A percentile compares a stretch with the other conserved stretches of the same genome.
phyloP scores from a whole-genome alignment of 2,797 vertebrate species.

The Syncerus caffer region DNA sequence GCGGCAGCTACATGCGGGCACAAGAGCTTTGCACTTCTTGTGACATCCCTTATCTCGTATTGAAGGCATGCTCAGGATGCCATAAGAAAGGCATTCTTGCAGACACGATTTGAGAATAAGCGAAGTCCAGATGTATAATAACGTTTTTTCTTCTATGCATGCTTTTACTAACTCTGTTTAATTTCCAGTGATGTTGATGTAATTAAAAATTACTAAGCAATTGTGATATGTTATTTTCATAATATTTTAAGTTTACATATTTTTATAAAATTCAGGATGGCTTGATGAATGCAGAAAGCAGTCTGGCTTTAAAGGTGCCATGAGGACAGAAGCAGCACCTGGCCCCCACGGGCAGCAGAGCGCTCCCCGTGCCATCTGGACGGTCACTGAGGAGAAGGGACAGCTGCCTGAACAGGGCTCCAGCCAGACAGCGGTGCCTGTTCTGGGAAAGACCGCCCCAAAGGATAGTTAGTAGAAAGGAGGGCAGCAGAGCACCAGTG shows the following conservation, averaged over 20 bases:
- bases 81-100: fast-evolving
- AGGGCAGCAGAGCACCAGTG: background rate
- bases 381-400: fast-evolving
- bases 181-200: background rate
- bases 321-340: background rate
- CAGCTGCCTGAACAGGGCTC: background rate
- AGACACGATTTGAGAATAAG: background rate
- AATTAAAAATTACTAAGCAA: background rate
- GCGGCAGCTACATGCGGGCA: background rate
- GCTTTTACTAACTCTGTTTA: background rate
- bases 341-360: background rate
- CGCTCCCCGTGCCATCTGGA: fast-evolving
- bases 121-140: fast-evolving
- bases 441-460: background rate
- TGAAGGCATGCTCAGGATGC: background rate
- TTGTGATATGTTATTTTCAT: background rate
- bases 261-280: background rate
- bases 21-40: fast-evolving
- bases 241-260: background rate
- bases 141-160: fast-evolving
- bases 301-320: fast-evolving
- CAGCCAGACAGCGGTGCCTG: background rate
- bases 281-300: background rate
- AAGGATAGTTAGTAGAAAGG: fast-evolving
- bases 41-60: fast-evolving